Evolutionary conservation across 2,797 vertebrate species (phyloP).

Genomic region (Hybognathus amarus): DNA sequence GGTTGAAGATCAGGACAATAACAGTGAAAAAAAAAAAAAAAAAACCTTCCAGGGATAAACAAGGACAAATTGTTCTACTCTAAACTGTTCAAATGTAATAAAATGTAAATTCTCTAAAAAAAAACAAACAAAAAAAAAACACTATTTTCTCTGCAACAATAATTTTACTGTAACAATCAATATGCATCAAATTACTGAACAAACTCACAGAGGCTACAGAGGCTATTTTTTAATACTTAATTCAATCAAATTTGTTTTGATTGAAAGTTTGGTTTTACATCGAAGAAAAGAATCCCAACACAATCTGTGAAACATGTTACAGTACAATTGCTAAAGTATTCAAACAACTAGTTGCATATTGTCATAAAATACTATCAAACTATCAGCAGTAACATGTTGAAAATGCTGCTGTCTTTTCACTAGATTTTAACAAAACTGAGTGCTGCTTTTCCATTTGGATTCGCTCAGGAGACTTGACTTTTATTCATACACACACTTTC

Average conservation of each 20-base stretch:
- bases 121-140: background rate
- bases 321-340: conserved; percentile 68
- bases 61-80: conserved; percentile 36
- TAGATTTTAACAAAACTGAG: conserved; percentile 25
- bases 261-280: background rate
- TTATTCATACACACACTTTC: background rate
- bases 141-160: background rate
- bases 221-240: background rate
- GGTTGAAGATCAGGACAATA: conserved; percentile 36
- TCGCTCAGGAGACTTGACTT: background rate
- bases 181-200: conserved; percentile 10
- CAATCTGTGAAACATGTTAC: conserved; percentile 56
- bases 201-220: conserved; percentile 9
- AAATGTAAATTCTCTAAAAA: conserved; percentile 9
- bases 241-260: background rate
- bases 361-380: conserved; percentile 63
- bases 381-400: conserved; percentile 58
- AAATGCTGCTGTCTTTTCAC: conserved; percentile 50
- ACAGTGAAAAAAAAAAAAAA: conserved; percentile 23
- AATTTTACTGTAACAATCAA: conserved; percentile 23
- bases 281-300: conserved; percentile 24
- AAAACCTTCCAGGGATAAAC: conserved; percentile 38
- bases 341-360: conserved; percentile 65
- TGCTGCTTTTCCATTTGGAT: background rate
- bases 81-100: conserved; percentile 22